Percentiles rank a stretch among this genome's conserved stretches.
Evolutionary conservation across 2,113 vertebrate species (phyloP).

Genomic region (Xenotilapia flavipinnis): DNA sequence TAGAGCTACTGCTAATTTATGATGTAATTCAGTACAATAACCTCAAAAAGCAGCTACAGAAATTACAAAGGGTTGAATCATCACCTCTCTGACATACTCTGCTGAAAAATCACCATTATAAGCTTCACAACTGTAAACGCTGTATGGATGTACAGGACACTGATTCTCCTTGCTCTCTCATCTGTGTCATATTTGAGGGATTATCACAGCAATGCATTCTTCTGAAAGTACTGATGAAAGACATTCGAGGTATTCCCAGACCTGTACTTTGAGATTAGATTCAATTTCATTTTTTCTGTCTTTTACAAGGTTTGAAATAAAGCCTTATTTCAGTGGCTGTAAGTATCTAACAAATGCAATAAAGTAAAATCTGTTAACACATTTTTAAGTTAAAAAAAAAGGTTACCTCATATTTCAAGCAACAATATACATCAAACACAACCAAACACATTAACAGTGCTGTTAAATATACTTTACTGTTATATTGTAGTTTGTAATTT

Average conservation of each 20-base stretch:
- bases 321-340: not conserved
- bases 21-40: not conserved
- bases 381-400: not conserved
- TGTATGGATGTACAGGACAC: not conserved
- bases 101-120: not conserved
- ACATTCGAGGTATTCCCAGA: not conserved
- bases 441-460: not conserved
- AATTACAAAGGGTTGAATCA: slow-evolving; percentile 9
- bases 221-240: not conserved
- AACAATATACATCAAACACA: not conserved
- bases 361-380: not conserved
- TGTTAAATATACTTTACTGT: not conserved
- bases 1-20: not conserved
- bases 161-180: not conserved
- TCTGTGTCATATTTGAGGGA: not conserved
- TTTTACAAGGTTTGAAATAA: not conserved
- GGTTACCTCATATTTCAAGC: not conserved
- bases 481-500: not conserved
- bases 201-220: not conserved
- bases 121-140: not conserved
- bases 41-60: not conserved
- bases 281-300: not conserved
- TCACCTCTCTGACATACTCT: not conserved
- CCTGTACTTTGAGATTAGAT: not conserved
- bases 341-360: not conserved